phyloP scores from a whole-genome alignment of 2,797 vertebrate genomes.

The Saxicola maurus region DNA sequence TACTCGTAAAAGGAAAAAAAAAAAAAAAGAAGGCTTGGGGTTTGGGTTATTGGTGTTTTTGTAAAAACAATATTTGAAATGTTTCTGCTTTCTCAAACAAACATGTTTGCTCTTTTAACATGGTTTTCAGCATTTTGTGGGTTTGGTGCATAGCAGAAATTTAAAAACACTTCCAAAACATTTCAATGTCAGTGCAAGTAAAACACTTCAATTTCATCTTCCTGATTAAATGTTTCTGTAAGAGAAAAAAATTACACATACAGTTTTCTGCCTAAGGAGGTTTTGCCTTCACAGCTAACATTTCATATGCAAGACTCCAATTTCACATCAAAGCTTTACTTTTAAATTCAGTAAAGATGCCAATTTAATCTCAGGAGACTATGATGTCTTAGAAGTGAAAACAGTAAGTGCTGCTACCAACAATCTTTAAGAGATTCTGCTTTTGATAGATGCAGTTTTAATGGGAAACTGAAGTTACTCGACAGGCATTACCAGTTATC shows the following conservation, averaged over 20 bases:
- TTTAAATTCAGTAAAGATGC: conserved; percentile 19
- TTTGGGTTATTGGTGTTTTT: neutral
- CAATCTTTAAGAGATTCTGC: neutral
- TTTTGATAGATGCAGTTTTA: conserved; percentile 7
- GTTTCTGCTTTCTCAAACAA: neutral
- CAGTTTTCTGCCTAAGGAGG: neutral
- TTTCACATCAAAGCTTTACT: conserved; percentile 36
- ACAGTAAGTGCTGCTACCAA: neutral
- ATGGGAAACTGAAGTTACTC: neutral
- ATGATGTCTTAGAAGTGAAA: conserved; percentile 5
- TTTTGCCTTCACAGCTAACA: neutral
- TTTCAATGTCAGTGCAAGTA: neutral
- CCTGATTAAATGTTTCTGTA: neutral
- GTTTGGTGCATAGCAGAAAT: neutral
- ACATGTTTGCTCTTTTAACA: neutral
- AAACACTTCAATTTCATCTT: neutral
- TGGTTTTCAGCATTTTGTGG: neutral
- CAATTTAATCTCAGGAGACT: conserved; percentile 20
- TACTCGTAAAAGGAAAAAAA: neutral
- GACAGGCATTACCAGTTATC: neutral
- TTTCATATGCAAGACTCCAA: neutral
- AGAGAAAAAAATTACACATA: neutral
- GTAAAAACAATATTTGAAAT: neutral
- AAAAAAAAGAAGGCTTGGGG: neutral
- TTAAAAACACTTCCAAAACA: neutral